phyloP scores from a whole-genome alignment of 2,797 vertebrate genomes.

The Malacoctenus gilli region DNA sequence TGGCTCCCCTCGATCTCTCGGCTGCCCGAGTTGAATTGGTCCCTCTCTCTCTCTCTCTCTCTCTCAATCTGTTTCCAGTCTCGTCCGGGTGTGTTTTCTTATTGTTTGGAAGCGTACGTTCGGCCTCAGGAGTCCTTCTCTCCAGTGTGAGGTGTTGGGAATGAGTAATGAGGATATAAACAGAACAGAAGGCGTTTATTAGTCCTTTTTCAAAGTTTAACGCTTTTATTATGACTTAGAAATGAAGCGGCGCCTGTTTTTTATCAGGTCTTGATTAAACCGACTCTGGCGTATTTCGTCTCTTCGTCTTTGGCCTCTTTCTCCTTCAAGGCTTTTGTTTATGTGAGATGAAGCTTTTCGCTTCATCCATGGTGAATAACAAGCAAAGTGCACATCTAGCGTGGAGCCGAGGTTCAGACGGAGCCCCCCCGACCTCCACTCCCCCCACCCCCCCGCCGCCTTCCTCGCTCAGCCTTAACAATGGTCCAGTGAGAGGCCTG shows the following conservation, averaged over 20 bases:
- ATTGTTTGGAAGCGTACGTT: neutral
- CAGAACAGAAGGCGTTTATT: too few species aligned
- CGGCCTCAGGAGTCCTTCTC: neutral
- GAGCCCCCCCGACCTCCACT: constrained; percentile 3
- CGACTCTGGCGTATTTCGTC: too few species aligned
- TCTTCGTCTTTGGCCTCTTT: too few species aligned
- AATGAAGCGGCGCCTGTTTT: too few species aligned
- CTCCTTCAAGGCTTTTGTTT: too few species aligned
- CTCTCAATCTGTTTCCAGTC: too few species aligned
- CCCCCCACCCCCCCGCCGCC: neutral
- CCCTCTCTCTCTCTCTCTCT: neutral
- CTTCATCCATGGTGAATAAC: constrained; percentile 11
- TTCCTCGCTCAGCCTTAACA: constrained; percentile 34
- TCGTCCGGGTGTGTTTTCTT: too few species aligned
- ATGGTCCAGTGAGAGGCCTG: constrained; percentile 48
- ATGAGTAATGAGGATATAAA: neutral
- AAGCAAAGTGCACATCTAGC: constrained; percentile 1
- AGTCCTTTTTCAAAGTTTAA: too few species aligned
- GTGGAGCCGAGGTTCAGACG: constrained; percentile 6
- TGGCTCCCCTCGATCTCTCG: constrained; percentile 6
- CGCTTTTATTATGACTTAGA: too few species aligned
- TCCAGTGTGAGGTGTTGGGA: neutral
- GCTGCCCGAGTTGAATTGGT: neutral
- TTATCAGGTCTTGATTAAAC: too few species aligned
- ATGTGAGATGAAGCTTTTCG: neutral